Evolutionary conservation across 1,140 invertebrate genomes (phyloP), one percentile per base, ranked within the genome.

Genomic region (Hylyphantes graminicola): DNA sequence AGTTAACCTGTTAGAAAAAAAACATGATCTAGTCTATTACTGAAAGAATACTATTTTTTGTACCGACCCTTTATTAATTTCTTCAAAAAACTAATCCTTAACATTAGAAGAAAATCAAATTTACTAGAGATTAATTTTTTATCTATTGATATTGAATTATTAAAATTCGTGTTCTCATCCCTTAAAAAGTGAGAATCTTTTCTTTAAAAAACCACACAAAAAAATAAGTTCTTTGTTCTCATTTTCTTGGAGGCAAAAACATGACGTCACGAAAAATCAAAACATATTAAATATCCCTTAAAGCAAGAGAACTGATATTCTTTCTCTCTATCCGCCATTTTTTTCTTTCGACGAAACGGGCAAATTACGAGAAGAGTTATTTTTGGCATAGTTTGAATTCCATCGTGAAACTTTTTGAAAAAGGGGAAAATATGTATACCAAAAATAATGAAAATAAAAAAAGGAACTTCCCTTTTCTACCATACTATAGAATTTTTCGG

Each of bases 231-330:
- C 15, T 15, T 50, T 35, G 35, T 35, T 35, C 35, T 35, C 35
- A 35, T 35, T 35, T 35, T 35, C 35, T 35, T 35, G 35, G 35
- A 35, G 35, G 35, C 35, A 35, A 35, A 35, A 35, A 35, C 35
- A 19, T 83, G 80, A 83, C 72, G 80, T 83, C 70, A 75, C 59
- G 7, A 75, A 83, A 83, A 83, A 83, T 75, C 80, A 67, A 83
- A 83, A 83, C 75, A 74, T 83, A 83, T 83, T 83, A 83, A 83
- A 83, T 83, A 72, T 83, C 80, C 48, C 57, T 83, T 75, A 83
- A 83, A 83, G 80, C 57, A 74, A 83, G 70, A 63, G 68, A 83
- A 73, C 59, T 64, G 72, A 75, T 83, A 83, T 75, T 48, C 72
- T 83, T 83, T 83, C n/a, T 57, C 80, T 83, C 50, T 67, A 54